phyloP scores from a whole-genome alignment of 2,797 vertebrate species.

The Mallotus villosus region DNA sequence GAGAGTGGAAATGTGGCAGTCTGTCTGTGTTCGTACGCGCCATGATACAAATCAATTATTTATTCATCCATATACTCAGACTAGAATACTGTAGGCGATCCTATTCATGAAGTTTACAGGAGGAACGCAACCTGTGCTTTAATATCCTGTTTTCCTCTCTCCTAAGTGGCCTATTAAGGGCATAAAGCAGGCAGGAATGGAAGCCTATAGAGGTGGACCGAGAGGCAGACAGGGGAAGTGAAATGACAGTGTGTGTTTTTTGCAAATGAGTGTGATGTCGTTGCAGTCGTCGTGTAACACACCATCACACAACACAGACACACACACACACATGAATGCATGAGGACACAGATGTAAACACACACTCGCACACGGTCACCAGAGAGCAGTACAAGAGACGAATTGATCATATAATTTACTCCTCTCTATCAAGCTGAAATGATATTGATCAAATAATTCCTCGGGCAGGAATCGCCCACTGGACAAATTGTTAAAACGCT shows the following conservation, averaged over 20 bases:
- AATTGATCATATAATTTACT: constrained; percentile 84
- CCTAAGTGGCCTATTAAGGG: too few relatives aligned
- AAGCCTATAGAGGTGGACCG: too few relatives aligned
- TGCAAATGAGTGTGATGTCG: too few relatives aligned
- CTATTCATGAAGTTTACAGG: too few relatives aligned
- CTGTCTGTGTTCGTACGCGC: constrained; percentile 58
- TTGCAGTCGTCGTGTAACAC: not conserved
- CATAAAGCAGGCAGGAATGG: too few relatives aligned
- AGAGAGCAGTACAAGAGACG: constrained; percentile 51
- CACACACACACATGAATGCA: constrained; percentile 24
- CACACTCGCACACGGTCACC: constrained; percentile 9
- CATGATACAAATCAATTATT: constrained; percentile 73
- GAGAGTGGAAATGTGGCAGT: constrained; percentile 48
- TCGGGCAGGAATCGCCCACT: constrained; percentile 66
- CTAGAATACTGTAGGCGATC: not conserved
- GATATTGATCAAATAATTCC: constrained; percentile 83
- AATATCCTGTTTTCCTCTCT: too few relatives aligned
- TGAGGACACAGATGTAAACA: constrained; percentile 13
- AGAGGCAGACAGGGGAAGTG: too few relatives aligned
- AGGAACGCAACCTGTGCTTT: too few relatives aligned
- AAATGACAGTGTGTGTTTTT: too few relatives aligned
- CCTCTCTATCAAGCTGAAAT: constrained; percentile 75
- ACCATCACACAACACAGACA: constrained; percentile 11
- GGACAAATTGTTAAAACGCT: constrained; percentile 77
- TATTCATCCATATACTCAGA: constrained; percentile 49